Evolutionary conservation across 64 coral and sea anemone species (phyloP), one percentile per base, ranked within the genome.

Genomic region (Pocillopora damicornis): DNA sequence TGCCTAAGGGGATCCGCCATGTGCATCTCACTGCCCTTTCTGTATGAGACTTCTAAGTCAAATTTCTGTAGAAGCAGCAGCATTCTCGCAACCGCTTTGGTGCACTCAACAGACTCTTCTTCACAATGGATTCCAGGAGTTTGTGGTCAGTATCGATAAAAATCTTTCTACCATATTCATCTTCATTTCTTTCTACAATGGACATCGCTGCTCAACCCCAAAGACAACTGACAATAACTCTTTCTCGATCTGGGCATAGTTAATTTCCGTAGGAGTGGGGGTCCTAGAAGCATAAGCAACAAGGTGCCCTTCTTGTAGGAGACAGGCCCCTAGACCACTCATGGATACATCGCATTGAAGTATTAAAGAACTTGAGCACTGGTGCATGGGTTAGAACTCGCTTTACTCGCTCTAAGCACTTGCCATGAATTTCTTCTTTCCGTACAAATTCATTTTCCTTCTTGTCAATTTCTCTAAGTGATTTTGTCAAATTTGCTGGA

Each of bases 111-210:
- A 88, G 69, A 37, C 86, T 76, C 57, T 88, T 93, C 59, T 88
- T 88, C 15, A 83, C 10, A 58, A 93, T 93, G 16, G 86, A 82
- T 15, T 93, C 86, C 15, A 88, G 79, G 11, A 86, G 91, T 56
- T 93, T 93, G 60, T 88, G 91, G 80, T 92, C 91, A 36, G 91
- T 76, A 9, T 93, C 78, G 45, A 93, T 58, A 1, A 77, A 18
- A 8, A 88, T 56, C 9, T 83, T 59, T 18, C 79, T 63, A 30
- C 86, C 86, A 76, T 93, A 93, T 11, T 88, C 17, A 23, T 88
- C 30, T 30, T 30, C 30, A 30, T 30, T 30, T 30, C 30, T 30
- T 30, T 30, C 30, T 30, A 30, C 30, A 30, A 30, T 30, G 30
- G 30, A 30, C 30, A 30, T 30, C 30, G 76, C 42, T 57, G 26